A percentile compares a stretch with the other conserved stretches of the same genome.
These are phyloP conservation scores for Callithrix jacchus DNA, from an alignment of 2,113 vertebrate species.

Conservation along the genomic window DNA sequence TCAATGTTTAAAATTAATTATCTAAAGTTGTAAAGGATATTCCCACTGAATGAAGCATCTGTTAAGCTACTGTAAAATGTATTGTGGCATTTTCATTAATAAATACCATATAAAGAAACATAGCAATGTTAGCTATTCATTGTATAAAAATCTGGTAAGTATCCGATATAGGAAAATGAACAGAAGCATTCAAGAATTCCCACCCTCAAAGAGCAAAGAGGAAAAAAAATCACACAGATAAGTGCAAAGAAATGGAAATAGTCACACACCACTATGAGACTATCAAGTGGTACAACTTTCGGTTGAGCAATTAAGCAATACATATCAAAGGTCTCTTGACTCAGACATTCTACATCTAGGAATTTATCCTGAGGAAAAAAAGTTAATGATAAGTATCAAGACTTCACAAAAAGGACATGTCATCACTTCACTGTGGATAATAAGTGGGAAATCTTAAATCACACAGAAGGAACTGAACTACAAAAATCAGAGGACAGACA, in stretches of 20 bases:
- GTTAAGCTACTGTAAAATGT: neutral
- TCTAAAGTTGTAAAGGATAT: neutral
- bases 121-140: neutral
- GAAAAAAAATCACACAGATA: neutral
- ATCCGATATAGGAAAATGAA: neutral
- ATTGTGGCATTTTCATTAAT: conserved; percentile 36
- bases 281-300: neutral
- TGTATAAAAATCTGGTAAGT: neutral
- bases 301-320: neutral
- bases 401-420: neutral
- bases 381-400: neutral
- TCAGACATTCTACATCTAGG: neutral
- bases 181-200: neutral
- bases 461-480: neutral
- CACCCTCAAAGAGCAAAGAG: neutral
- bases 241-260: neutral
- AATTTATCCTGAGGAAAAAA: neutral
- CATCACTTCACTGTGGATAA: neutral
- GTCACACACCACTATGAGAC: neutral
- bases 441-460: neutral
- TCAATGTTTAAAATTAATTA: neutral
- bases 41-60: neutral
- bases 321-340: neutral
- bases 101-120: neutral
- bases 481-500: neutral